Conservation (phyloP, 2,888 invertebrate species). For the Metellina segmentata region DNA sequence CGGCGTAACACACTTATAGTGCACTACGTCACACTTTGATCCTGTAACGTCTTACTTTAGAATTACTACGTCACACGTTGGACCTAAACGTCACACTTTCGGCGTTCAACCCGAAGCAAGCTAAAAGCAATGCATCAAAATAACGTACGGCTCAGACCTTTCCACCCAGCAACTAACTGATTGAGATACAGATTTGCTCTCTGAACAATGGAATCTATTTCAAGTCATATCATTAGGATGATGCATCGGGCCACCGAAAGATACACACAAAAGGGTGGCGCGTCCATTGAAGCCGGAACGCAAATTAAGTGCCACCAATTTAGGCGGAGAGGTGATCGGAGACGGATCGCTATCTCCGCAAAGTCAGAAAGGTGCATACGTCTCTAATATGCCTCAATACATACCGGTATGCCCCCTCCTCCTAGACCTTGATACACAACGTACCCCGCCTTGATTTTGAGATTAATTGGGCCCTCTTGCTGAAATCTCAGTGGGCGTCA, state of each 20-base stretch:
- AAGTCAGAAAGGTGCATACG: background rate
- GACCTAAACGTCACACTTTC: too few relatives aligned
- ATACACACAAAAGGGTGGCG: constrained; percentile 4
- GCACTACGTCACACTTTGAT: too few relatives aligned
- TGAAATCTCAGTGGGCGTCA: constrained; percentile 49
- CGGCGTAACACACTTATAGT: too few relatives aligned
- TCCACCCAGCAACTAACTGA: background rate
- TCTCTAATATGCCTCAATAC: constrained; percentile 26
- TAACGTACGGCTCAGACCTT: background rate
- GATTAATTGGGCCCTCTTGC: constrained; percentile 43
- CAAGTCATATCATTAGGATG: constrained; percentile 43
- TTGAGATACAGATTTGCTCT: background rate
- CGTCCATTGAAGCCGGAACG: constrained; percentile 7
- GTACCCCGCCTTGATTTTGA: constrained; percentile 34
- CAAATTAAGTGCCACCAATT: constrained; percentile 54
- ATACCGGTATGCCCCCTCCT: background rate
- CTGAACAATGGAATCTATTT: background rate
- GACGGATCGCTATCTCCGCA: constrained; percentile 19
- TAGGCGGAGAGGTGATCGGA: constrained; percentile 6
- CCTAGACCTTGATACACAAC: constrained; percentile 30
- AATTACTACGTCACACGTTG: too few relatives aligned
- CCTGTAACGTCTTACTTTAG: too few relatives aligned
- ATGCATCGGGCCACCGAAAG: constrained; percentile 10
- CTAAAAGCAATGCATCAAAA: too few relatives aligned
- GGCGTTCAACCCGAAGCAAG: too few relatives aligned